Base-by-base conservation (phyloP, 2,113 vertebrate species). In the Crotalus horridus region DNA sequence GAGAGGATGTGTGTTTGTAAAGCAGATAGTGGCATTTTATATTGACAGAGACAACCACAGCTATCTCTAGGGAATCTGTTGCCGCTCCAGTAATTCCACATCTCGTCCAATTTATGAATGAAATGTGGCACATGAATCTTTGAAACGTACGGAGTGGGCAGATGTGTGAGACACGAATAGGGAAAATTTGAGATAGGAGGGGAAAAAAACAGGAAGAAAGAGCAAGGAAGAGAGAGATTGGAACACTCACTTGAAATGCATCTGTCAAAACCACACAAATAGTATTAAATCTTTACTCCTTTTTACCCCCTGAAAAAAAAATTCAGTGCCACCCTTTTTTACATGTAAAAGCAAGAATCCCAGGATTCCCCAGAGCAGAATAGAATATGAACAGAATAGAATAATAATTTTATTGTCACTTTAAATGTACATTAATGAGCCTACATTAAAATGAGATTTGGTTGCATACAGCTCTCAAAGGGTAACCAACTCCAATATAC, bases 61-160 rank as follows among this genome's bases (percentile, higher is more conserved):
- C 90, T 95, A 89, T 81, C 94, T 95, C 91, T 29, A 86, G 92
- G 94, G 94, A 91, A 94, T 97, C 93, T 95, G 93, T 94, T 96
- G 93, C 91, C 94, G 92, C 92, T 89, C 91, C 85, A 90, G 69
- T 95, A 97, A 96, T 95, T 96, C 94, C 90, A 96, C 95, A 94
- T 96, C 95, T 97, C 3, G 29, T 94, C 86, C 91, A 96, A 94
- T 97, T 96, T 97, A 93, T 93, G 93, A 96, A 96, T 94, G 93
- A 95, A 96, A 95, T 89, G 90, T 94, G 95, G 95, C 91, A 92
- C 87, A 93, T 95, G 94, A 96, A 96, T 90, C 96, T 97, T 96
- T 95, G 33, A 92, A 94, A 54, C 85, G 26, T 64, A 43, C 2
- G 1, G 23, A 56, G 10, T 46, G 20, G 58, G 88, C 24, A 24